These are phyloP conservation scores for Progne subis DNA, from an alignment of 2,113 vertebrate genomes.

Conservation along the genomic window DNA sequence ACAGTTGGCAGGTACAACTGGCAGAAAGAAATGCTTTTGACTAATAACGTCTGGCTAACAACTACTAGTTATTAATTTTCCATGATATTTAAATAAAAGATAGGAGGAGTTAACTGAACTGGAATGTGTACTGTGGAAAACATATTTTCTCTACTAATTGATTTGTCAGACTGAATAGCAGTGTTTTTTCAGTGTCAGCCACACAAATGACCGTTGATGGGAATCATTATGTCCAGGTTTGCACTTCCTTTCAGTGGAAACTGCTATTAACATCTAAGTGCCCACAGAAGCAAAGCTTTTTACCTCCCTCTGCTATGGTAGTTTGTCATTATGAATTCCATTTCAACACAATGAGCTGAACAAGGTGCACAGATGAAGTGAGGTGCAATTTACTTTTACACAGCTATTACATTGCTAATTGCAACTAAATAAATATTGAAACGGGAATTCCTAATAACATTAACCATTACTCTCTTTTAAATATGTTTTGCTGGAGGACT, in stretches of 20 bases:
- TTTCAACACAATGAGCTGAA: not conserved
- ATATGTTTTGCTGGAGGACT: slow-evolving; percentile 5
- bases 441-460: not conserved
- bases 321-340: slow-evolving; percentile 1
- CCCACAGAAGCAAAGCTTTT: slow-evolving; percentile 40
- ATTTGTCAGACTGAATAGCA: not conserved
- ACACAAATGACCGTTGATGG: not conserved
- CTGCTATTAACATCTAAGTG: slow-evolving; percentile 23
- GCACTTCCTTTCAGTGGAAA: not conserved
- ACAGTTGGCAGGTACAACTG: not conserved
- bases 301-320: not conserved
- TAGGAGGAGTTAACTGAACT: not conserved
- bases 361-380: slow-evolving; percentile 5
- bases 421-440: slow-evolving; percentile 49
- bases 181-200: not conserved
- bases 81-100: not conserved
- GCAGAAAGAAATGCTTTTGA: not conserved
- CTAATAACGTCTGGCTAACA: not conserved
- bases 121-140: not conserved
- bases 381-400: not conserved
- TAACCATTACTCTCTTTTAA: slow-evolving; percentile 4
- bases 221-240: not conserved
- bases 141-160: not conserved
- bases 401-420: slow-evolving; percentile 44
- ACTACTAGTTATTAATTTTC: not conserved